Evolutionary conservation across 2,797 vertebrate species (phyloP), one percentile per base, ranked within the genome.

Genomic region (Toxotes lorentzi): DNA sequence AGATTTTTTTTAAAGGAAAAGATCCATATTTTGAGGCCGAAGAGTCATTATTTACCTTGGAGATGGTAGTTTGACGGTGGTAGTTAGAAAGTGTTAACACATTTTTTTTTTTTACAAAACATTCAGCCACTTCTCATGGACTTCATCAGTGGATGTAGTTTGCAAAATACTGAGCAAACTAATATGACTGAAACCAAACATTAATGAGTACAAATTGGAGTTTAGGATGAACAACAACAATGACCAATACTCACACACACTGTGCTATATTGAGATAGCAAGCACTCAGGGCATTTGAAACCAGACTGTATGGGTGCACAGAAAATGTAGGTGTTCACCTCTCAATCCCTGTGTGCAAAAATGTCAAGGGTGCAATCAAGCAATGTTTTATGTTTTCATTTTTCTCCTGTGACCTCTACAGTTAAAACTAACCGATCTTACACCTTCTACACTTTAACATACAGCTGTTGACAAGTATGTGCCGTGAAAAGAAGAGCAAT

Each of bases 261-360:
- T 41, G 24, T 43, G 14, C n/a, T 24, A n/a, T 13, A 66, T 12
- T 48, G 21, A 35, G 14, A 45, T 38, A n/a, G 23, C 27, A 45
- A 59, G 34, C 19, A 43, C 2, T 64, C 6, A 70, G 24, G 11
- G 13, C 21, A 60, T 56, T 56, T 56, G 27, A 70, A n/a, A 70
- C 34, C 27, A 56, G 27, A 9, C 24, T 32, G 13, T 32, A n/a
- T 12, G 40, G 12, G 12, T 5, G 17, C 45, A 14, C 6, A 27
- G 11, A 58, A 35, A 58, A 58, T 10, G 7, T 57, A 57, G 9
- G 6, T 57, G 16, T 16, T 57, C 54, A 57, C 14, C 19, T 34
- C 34, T 58, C 27, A 7, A 57, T 57, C n/a, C 5, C 14, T 40
- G 14, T 6, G 27, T 30, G 3, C 27, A 30, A 8, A 60, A 38